Evolutionary conservation across 2,888 invertebrate species (phyloP).

Genomic region (Elmis aenea): DNA sequence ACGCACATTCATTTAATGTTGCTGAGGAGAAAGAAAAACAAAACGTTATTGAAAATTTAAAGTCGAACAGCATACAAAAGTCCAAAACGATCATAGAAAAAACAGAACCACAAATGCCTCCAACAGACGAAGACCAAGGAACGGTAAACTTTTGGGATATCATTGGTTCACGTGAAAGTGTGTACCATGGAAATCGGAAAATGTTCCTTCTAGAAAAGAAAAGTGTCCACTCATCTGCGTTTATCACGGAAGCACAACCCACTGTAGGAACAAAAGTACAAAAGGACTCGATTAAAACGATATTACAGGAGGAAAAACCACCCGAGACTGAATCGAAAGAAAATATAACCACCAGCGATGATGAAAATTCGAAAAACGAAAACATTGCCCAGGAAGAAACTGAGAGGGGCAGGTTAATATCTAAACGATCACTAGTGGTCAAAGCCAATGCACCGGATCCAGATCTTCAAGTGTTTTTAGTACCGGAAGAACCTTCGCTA

Average conservation of each 20-base stretch:
- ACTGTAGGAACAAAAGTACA: background rate
- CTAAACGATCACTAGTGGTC: slow-evolving; percentile 42
- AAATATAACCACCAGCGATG: slow-evolving; percentile 1
- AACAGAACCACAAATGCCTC: slow-evolving; percentile 7
- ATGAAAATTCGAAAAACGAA: slow-evolving; percentile 6
- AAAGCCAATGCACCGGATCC: slow-evolving; percentile 39
- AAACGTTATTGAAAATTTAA: slow-evolving; percentile 9
- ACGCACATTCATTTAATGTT: slow-evolving; percentile 21
- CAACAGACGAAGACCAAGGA: slow-evolving; percentile 31
- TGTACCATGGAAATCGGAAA: slow-evolving; percentile 56
- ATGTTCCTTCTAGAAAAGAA: slow-evolving; percentile 49
- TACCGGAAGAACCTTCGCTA: slow-evolving; percentile 24
- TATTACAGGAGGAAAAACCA: slow-evolving; percentile 8
- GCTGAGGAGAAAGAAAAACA: slow-evolving; percentile 22
- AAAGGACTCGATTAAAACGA: background rate
- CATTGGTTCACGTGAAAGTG: slow-evolving; percentile 62
- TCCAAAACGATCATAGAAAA: slow-evolving; percentile 1
- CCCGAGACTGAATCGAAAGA: background rate
- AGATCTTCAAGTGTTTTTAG: slow-evolving; percentile 38
- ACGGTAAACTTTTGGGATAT: slow-evolving; percentile 61
- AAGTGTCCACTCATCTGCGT: slow-evolving; percentile 36
- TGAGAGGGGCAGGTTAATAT: slow-evolving; percentile 28
- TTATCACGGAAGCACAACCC: slow-evolving; percentile 11
- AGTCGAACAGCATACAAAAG: slow-evolving; percentile 6
- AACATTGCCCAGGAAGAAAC: background rate